phyloP scores from a whole-genome alignment of 2,888 invertebrate species.

The Oxytorus armatus region DNA sequence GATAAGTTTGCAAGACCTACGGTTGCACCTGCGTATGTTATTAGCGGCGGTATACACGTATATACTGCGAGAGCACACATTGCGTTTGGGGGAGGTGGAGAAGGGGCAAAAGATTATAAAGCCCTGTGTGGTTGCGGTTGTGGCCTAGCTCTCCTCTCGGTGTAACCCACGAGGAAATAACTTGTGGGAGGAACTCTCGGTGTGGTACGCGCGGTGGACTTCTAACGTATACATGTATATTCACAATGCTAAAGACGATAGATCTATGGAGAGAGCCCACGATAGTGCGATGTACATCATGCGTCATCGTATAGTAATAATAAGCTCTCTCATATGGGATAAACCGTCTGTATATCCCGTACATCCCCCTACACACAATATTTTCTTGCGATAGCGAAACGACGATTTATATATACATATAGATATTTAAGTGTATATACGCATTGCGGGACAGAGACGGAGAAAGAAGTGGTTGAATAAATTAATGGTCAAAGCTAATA shows the following conservation, averaged over 20 bases:
- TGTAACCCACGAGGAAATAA: constrained; percentile 56
- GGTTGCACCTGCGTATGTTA: constrained; percentile 57
- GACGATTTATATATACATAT: constrained; percentile 9
- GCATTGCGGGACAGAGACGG: constrained; percentile 31
- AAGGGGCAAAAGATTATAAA: constrained; percentile 51
- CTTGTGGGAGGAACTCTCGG: constrained; percentile 62
- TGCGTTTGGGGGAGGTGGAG: no score
- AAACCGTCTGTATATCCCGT: constrained; percentile 14
- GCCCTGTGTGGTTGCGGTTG: constrained; percentile 53
- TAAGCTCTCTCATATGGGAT: constrained; percentile 28
- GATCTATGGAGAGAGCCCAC: constrained; percentile 46
- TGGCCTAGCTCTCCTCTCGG: constrained; percentile 49
- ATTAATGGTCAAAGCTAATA: constrained; percentile 65
- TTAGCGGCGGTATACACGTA: constrained; percentile 18
- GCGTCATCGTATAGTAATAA: constrained; percentile 62
- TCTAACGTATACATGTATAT: constrained; percentile 1
- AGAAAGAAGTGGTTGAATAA: constrained; percentile 62
- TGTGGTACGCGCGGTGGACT: constrained; percentile 5
- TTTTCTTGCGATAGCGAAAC: constrained; percentile 48
- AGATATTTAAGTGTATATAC: constrained; percentile 21
- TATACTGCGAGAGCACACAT: constrained; percentile 7
- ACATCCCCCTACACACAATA: constrained; percentile 45
- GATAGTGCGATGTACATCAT: constrained; percentile 47
- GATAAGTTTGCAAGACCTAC: constrained; percentile 15
- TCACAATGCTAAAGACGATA: constrained; percentile 22